These are phyloP conservation scores for Chitala chitala DNA, from an alignment of 2,113 vertebrate species.

Conservation along the genomic window DNA sequence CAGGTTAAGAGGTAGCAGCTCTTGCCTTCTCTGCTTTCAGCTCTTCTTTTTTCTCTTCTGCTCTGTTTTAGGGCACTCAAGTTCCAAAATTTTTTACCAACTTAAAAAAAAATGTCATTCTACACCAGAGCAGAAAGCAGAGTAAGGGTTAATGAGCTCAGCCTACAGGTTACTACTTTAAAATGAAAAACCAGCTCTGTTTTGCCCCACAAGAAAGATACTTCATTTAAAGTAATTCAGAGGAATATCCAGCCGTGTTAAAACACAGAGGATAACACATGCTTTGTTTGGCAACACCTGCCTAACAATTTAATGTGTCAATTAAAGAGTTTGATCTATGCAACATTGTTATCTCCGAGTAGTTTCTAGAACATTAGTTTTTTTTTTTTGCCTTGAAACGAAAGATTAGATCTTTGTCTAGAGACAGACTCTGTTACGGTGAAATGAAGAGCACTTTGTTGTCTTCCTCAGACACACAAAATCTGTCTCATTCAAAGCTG, in stretches of 20 bases:
- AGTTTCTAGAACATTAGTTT: background rate
- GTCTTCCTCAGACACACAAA: conserved; percentile 3
- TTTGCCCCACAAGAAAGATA: too few species aligned
- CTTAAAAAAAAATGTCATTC: too few species aligned
- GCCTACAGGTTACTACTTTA: too few species aligned
- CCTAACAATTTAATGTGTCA: background rate
- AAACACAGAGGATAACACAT: background rate
- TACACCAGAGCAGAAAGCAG: too few species aligned
- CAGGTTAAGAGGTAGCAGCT: too few species aligned
- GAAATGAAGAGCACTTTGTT: background rate
- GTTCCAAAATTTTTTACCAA: too few species aligned
- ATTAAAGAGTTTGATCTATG: background rate
- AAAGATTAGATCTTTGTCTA: background rate
- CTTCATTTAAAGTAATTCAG: background rate
- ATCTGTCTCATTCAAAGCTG: background rate
- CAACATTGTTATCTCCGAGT: background rate
- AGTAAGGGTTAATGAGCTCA: too few species aligned
- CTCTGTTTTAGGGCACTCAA: too few species aligned
- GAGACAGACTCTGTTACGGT: background rate
- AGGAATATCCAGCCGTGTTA: background rate
- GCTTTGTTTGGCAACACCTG: background rate
- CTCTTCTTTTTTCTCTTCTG: too few species aligned
- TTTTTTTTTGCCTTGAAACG: background rate
- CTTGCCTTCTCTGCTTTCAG: too few species aligned
- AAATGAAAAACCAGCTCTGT: too few species aligned